A percentile compares a stretch with the other conserved stretches of the same genome.
Evolutionary conservation across 2,888 invertebrate species (phyloP).

Genomic region (Cremastinae sp.): DNA sequence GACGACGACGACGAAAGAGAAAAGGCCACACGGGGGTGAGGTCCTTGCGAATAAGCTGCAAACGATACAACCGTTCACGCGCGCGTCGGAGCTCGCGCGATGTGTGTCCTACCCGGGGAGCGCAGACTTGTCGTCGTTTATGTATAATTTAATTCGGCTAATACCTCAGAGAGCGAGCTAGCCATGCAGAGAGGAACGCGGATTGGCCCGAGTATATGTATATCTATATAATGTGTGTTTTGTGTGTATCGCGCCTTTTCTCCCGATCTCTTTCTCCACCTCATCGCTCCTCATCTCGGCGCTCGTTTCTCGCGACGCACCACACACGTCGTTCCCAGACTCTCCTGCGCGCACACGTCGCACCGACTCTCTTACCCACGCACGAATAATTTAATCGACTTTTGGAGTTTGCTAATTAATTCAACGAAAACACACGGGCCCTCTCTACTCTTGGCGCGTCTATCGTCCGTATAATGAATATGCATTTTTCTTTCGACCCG

Average conservation of each 20-base stretch:
- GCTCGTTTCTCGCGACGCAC: conserved; percentile 21
- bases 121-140: conserved; percentile 48
- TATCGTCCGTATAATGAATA: not conserved
- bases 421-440: conserved; percentile 41
- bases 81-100: conserved; percentile 34
- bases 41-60: conserved; percentile 26
- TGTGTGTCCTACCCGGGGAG: conserved; percentile 14
- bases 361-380: conserved; percentile 54
- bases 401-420: conserved; percentile 59
- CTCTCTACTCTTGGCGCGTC: not conserved
- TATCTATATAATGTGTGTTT: no score
- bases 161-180: conserved; percentile 38
- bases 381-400: conserved; percentile 59
- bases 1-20: conserved; percentile 16
- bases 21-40: conserved; percentile 14
- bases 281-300: no score
- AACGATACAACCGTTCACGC: conserved; percentile 14
- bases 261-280: no score
- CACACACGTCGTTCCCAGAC: conserved; percentile 50
- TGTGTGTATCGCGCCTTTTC: no score
- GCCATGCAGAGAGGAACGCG: conserved; percentile 29
- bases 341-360: conserved; percentile 21
- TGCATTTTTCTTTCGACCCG: not conserved
- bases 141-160: conserved; percentile 60
- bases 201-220: conserved; percentile 29